A percentile compares a stretch with the other conserved stretches of the same genome.
phyloP scores from a whole-genome alignment of 2,888 invertebrate species.

The Lapara coniferarum region DNA sequence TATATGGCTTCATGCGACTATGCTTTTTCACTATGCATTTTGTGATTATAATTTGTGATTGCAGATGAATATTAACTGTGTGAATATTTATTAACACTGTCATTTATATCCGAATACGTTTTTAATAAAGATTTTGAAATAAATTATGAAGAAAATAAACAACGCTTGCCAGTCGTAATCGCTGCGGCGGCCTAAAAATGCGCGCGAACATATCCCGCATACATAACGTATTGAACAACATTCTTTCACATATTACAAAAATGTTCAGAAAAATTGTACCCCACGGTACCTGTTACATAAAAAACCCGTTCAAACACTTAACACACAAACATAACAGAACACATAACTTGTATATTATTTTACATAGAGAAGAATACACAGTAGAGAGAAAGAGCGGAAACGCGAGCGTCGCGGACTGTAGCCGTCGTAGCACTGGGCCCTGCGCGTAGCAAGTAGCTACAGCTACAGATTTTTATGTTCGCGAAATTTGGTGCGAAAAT shows the following conservation, averaged over 20 bases:
- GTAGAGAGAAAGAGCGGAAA: conserved; percentile 35
- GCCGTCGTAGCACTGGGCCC: conserved; percentile 38
- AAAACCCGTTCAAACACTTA: conserved; percentile 14
- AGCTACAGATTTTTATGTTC: conserved; percentile 39
- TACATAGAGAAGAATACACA: conserved; percentile 32
- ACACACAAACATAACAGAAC: conserved; percentile 25
- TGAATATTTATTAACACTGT: background rate
- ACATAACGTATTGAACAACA: conserved; percentile 15
- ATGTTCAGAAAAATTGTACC: background rate
- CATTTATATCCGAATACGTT: too few relatives aligned
- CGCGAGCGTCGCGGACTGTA: conserved; percentile 26
- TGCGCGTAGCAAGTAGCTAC: conserved; percentile 37
- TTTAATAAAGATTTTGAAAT: too few relatives aligned
- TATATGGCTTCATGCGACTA: too few relatives aligned
- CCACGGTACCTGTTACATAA: conserved; percentile 28
- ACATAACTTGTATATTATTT: conserved; percentile 23
- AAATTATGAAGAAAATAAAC: background rate
- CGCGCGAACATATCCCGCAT: conserved; percentile 8
- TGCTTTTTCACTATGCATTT: too few relatives aligned
- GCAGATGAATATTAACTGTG: background rate
- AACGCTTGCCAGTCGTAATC: conserved; percentile 1
- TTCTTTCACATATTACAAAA: conserved; percentile 6
- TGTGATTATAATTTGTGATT: background rate
- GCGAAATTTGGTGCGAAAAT: conserved; percentile 8
- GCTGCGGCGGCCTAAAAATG: background rate